Conservation (phyloP, 2,888 invertebrate genomes). For the Electrophaes corylata region DNA sequence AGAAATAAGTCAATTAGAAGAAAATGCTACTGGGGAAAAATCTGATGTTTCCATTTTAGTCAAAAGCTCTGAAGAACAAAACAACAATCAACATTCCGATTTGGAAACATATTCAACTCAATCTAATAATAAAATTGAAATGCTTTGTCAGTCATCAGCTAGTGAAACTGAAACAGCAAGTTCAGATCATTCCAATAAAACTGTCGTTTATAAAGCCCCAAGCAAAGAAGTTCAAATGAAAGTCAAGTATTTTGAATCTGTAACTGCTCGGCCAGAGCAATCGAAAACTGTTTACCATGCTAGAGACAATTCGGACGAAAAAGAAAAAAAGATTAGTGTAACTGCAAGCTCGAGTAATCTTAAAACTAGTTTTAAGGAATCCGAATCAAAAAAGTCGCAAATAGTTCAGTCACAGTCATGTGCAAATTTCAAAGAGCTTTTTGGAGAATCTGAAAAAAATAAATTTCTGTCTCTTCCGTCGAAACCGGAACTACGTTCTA, state of each 20-base stretch:
- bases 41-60: slow-evolving; percentile 22
- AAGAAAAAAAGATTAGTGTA: slow-evolving; percentile 61
- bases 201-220: slow-evolving; percentile 85
- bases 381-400: slow-evolving; percentile 56
- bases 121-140: slow-evolving; percentile 62
- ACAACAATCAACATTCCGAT: slow-evolving; percentile 47
- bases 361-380: slow-evolving; percentile 44
- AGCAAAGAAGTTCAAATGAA: slow-evolving; percentile 88
- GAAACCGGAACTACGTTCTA: slow-evolving; percentile 71
- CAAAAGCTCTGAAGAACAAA: slow-evolving; percentile 46
- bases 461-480: slow-evolving; percentile 84
- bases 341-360: slow-evolving; percentile 20
- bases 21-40: slow-evolving; percentile 24
- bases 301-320: slow-evolving; percentile 79
- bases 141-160: slow-evolving; percentile 75
- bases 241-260: slow-evolving; percentile 92
- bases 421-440: slow-evolving; percentile 91
- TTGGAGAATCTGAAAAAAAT: slow-evolving; percentile 88
- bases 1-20: slow-evolving; percentile 80
- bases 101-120: slow-evolving; percentile 35
- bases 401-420: slow-evolving; percentile 87
- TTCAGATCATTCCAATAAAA: slow-evolving; percentile 88
- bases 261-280: slow-evolving; percentile 80
- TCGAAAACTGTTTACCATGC: slow-evolving; percentile 79
- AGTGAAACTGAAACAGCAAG: slow-evolving; percentile 89